phyloP scores from a whole-genome alignment of 2,797 vertebrate species.

The Paedocypris micromegethes region DNA sequence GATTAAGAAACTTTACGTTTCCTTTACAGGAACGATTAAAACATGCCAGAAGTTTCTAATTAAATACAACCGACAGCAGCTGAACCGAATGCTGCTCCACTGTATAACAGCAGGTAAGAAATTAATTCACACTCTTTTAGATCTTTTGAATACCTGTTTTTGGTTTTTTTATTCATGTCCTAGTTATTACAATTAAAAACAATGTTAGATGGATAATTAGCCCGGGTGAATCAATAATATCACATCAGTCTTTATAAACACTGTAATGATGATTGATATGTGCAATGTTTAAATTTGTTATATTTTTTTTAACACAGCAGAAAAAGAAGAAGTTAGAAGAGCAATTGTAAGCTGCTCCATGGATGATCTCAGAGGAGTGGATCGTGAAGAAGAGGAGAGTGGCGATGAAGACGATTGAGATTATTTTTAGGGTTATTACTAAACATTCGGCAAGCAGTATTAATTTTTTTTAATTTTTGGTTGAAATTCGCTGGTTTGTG shows the following conservation, averaged over 20 bases:
- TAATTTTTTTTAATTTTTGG: too few relatives aligned
- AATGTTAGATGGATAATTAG: too few relatives aligned
- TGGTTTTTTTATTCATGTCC: not conserved
- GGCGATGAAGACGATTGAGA: slow-evolving; percentile 46
- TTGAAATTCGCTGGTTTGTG: too few relatives aligned
- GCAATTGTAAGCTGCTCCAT: slow-evolving; percentile 75
- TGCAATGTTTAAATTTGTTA: not conserved
- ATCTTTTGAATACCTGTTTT: too few relatives aligned
- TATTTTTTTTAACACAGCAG: slow-evolving; percentile 63
- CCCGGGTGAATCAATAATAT: too few relatives aligned
- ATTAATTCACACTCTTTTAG: not conserved
- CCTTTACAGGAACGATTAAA: slow-evolving; percentile 82
- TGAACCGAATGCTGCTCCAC: slow-evolving; percentile 73
- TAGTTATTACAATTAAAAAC: not conserved
- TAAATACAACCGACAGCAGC: slow-evolving; percentile 81
- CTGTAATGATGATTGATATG: too few relatives aligned
- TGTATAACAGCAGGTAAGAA: slow-evolving; percentile 79
- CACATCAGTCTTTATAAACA: too few relatives aligned
- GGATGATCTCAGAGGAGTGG: slow-evolving; percentile 42
- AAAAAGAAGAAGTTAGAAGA: slow-evolving; percentile 69
- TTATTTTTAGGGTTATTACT: too few relatives aligned
- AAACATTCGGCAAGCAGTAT: too few relatives aligned
- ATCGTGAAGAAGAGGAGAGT: slow-evolving; percentile 50
- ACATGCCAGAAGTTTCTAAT: slow-evolving; percentile 96
- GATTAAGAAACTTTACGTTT: not conserved